Evolutionary conservation across 2,797 vertebrate genomes (phyloP), one percentile per base, ranked within the genome.

Genomic region (Pagetopsis macropterus): DNA sequence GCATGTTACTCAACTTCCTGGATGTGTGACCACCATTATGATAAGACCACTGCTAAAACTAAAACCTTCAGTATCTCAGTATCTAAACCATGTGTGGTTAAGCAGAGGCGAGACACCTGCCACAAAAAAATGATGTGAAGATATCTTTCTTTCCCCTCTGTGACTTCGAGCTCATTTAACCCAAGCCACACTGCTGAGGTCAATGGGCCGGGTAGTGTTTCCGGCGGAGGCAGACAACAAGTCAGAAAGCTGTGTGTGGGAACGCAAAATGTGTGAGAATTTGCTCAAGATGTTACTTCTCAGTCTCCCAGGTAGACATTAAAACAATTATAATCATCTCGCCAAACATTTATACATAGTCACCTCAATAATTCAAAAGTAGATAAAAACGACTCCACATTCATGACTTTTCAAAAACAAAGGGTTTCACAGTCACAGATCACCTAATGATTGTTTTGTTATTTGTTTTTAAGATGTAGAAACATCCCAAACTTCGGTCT

Each of bases 161-260:
- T 37, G 23, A 75, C 63, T 79, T 86, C 62, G 80, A 77, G 67
- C 13, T 37, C 21, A 27, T 23, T 56, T 16, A 40, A 67, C 14
- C 12, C 2, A 50, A 74, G 59, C 48, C 63, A 46, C 72, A 52
- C 48, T 9, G 37, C 4, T 65, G 65, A 44, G 71, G 50, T 58
- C 2, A 5, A 21, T 1, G 15, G 23, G 23, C 14, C 4, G 10
- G 17, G 14, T 45, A 15, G 23, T 37, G 33, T 37, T 37, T 37
- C 33, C 33, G 33, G 9, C 8, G 33, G 6, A 9, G 33, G 33
- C 8, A 37, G 33, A 37, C 33, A 37, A 9, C 6, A 37, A 37
- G 27, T 27, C 33, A 37, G 1, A 7, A n/a, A 16, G 33, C 27
- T 14, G 31, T 21, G 16, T 17, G 50, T 43, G 31, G 5, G 5